Base-by-base conservation (phyloP, 2,113 vertebrate species). In the Pachyramphus minor region DNA sequence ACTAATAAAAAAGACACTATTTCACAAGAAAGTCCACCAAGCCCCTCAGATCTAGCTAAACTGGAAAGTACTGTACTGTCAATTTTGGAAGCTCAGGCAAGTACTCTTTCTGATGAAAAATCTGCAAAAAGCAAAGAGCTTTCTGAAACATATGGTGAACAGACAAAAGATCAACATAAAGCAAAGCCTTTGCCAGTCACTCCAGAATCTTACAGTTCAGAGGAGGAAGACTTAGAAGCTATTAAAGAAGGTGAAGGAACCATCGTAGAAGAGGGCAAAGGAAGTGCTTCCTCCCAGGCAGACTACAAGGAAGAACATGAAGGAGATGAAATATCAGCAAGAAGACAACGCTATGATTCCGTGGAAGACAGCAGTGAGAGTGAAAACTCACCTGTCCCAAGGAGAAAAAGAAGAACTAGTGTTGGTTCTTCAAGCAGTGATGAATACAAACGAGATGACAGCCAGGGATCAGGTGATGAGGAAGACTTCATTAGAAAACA, bases 401-500 rank as follows among this genome's bases (percentile, higher is more conserved):
- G 97, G 55, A 98, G 98, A 80, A 98, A 97, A 96, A 98, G 96
- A 83, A 98, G 98, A 94, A 55, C 98, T 12, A 98, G 97, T 58
- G 86, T 98, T 73, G 95, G 98, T 74, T 99, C 99, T 55, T 99
- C 99, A 21, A 99, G 99, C 95, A 99, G 99, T 87, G 99, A 99
- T 59, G 99, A 99, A 5, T 98, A 98, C 73, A 99, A 99, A 97
- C 96, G 92, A 66, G 98, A 98, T 39, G 99, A 99, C n/a, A 99
- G 99, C 74, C 98, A 98, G 28, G 98, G 98, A n/a, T 99, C 98
- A 12, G 97, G 98, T n/a, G 99, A 99, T 60, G 99, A 99, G 50
- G 99, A 99, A 96, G 99, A 99, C 56, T 99, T 99, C 69, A 99
- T 99, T 74, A 98, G 99, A 53, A 99, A 98, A 88, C 99, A 99